Percentiles rank a stretch among this genome's conserved stretches.
Conservation (phyloP, 2,888 invertebrate genomes). For the Andrena trimmerana region DNA sequence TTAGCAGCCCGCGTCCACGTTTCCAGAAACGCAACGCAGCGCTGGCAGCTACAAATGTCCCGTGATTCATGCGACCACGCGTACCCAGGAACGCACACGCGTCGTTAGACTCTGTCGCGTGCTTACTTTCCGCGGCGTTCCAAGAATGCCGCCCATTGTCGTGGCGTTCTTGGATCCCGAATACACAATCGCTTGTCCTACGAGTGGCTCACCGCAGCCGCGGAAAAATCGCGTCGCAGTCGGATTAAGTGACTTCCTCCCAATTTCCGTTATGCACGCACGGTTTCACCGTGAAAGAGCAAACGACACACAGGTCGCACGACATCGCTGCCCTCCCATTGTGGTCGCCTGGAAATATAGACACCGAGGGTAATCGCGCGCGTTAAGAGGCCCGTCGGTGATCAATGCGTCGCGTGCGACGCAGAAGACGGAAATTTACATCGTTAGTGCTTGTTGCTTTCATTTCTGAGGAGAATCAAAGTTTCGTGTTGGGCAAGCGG, state of each 20-base stretch:
- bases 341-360: conserved; percentile 22
- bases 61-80: conserved; percentile 62
- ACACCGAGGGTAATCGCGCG: conserved; percentile 16
- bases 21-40: conserved; percentile 43
- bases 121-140: conserved; percentile 64
- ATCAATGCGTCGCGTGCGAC: conserved; percentile 49
- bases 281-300: conserved; percentile 48
- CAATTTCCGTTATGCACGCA: conserved; percentile 41
- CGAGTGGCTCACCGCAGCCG: conserved; percentile 13
- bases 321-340: conserved; percentile 25
- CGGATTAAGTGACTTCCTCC: conserved; percentile 55
- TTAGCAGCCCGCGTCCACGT: conserved; percentile 19
- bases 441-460: conserved; percentile 32
- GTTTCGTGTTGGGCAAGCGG: conserved; percentile 19
- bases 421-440: conserved; percentile 43
- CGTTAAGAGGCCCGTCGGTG: conserved; percentile 11
- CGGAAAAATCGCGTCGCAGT: conserved; percentile 40
- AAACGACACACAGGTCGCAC: conserved; percentile 20
- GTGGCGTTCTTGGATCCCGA: conserved; percentile 59
- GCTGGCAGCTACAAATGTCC: conserved; percentile 59
- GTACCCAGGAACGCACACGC: conserved; percentile 37
- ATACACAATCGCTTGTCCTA: conserved; percentile 54
- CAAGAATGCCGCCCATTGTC: conserved; percentile 65
- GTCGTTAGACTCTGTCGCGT: conserved; percentile 59
- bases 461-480: conserved; percentile 27